Evolutionary conservation across 2,888 invertebrate species (phyloP), one percentile per base, ranked within the genome.

Genomic region (Ennomos quercinarius): DNA sequence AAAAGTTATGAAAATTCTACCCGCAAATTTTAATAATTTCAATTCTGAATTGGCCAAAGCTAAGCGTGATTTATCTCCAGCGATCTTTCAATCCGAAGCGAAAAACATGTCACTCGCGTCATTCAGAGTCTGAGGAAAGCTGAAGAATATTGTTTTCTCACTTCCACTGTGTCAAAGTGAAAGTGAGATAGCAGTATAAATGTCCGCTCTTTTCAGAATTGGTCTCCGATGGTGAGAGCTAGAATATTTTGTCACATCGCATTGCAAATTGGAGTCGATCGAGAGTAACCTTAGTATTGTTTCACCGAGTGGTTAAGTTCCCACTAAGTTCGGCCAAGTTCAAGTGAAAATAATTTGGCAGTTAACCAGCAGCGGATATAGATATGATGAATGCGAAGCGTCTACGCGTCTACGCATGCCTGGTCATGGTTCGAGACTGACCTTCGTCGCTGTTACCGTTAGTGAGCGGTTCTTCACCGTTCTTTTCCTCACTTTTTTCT

Each of bases 391-490:
- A 70, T 76, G 77, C 75, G 74, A 88, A 87, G 86, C 87, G 68
- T 77, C 78, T 84, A 82, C 82, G 84, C 84, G 73, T 72, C 67
- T 78, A 76, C 77, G 75, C 79, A 80, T 80, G 79, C 79, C 76
- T 78, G 80, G 80, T 73, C 80, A 80, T 76, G 78, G 73, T 75
- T 83, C 86, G 90, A 84, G 89, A 89, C 92, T 83, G 83, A 92
- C 92, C 93, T 90, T 93, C 93, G 70, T 93, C 93, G 73, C 92
- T 91, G 87, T 91, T 91, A 87, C 91, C 93, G 78, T 93, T 93
- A 87, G 91, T 84, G 83, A 91, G 83, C 73, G 89, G 84, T 79
- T 92, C 91, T 83, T 93, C 93, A 83, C 89, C 90, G 75, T 91
- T 89, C 84, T 90, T 90, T 71, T 91, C 90, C 62, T 68, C 67